These are phyloP conservation scores for Sphecodes monilicornis DNA, from an alignment of 2,888 invertebrate genomes.

Conservation along the genomic window DNA sequence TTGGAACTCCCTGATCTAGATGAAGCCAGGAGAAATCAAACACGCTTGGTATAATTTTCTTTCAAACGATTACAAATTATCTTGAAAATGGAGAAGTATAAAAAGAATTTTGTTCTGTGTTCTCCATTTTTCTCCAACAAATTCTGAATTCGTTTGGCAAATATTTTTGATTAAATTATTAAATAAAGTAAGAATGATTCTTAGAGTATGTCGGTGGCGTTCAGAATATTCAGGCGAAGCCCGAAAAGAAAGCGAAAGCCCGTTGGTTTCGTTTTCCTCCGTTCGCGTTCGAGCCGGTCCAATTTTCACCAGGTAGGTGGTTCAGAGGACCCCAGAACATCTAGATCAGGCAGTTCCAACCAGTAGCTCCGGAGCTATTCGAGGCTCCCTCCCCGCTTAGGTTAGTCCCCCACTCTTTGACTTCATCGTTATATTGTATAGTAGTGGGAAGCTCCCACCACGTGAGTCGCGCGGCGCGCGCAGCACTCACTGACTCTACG, in stretches of 20 bases:
- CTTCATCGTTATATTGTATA: too few species aligned
- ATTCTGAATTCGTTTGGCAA: neutral
- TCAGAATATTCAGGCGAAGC: neutral
- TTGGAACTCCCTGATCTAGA: too few species aligned
- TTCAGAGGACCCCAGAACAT: too few species aligned
- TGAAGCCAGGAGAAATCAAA: too few species aligned
- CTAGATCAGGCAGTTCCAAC: too few species aligned
- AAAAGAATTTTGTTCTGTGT: neutral
- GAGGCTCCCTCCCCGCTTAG: too few species aligned
- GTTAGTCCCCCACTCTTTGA: too few species aligned
- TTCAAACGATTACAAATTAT: neutral
- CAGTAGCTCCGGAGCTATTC: too few species aligned
- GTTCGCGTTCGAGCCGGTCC: neutral
- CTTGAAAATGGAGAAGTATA: neutral
- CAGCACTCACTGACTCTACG: too few species aligned
- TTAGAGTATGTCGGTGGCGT: neutral
- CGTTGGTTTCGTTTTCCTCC: neutral
- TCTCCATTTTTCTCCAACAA: neutral
- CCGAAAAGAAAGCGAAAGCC: neutral
- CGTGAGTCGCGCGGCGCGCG: too few species aligned
- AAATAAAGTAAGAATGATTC: neutral
- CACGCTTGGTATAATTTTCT: neutral
- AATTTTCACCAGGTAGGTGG: neutral
- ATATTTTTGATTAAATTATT: neutral
- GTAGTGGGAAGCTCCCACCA: too few species aligned